Base-by-base conservation (phyloP, 2,797 vertebrate genomes). In the Protosalanx chinensis region DNA sequence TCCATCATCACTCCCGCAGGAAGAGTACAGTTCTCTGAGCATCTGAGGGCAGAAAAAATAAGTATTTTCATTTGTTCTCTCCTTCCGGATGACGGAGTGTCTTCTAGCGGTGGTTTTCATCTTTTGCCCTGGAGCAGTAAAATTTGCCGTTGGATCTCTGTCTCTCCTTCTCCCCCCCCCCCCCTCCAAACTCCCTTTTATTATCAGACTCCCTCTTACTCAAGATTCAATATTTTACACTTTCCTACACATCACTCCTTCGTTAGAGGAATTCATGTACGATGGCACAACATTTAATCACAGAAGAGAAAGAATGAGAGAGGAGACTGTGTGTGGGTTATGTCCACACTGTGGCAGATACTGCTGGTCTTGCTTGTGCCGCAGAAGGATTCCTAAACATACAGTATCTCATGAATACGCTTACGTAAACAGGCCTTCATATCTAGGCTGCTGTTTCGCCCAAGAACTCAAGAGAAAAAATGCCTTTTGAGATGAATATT, bases 341-440 rank as follows among this genome's bases (percentile, higher is more conserved):
- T 72, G 65, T 56, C 37, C 37, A 41, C 6, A 10, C 37, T 37
- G 3, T 37, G 35, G 35, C 35, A 6, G 5, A 37, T 6, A 37
- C 37, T 10, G 2, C 37, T 41, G 37, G 37, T 41, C 37, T 10
- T 41, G 10, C 37, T 41, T 41, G 7, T 10, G 37, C 37, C 6
- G 37, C 37, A 41, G 37, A 41, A 41, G 37, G 37, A 41, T 41
- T 41, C 37, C 37, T 41, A 41, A 41, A 41, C 8, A 8, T 2
- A 41, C 37, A 41, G 37, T 10, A 12, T 6, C 37, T 58, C 73
- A 79, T 78, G 68, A 77, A 83, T 58, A 64, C 7, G 57, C 79
- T 89, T 88, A 83, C 79, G 70, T 88, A 90, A 90, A 87, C 78
- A 73, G 49, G 15, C 46, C 41, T 46, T 0, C 29, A 78, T 78